These are phyloP conservation scores for Opisthocomus hoazin DNA, from an alignment of 2,113 vertebrate genomes.

Conservation along the genomic window DNA sequence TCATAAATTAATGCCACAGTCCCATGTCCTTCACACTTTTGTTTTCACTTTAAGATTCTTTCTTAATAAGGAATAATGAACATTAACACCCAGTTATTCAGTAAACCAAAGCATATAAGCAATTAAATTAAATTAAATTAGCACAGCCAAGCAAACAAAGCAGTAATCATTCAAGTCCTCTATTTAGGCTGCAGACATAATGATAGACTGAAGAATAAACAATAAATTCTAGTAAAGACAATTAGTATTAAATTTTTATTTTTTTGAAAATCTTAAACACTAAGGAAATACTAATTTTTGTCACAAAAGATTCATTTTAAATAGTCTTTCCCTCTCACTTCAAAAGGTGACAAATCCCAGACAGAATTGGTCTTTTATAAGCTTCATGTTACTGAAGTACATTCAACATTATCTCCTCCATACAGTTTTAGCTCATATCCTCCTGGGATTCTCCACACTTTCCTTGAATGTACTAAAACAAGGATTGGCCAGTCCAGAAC, in stretches of 20 bases:
- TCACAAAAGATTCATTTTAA: not conserved
- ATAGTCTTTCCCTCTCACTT: constrained; percentile 3
- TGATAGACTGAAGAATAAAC: constrained; percentile 45
- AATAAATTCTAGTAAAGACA: constrained; percentile 52
- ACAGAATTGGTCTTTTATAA: constrained; percentile 8
- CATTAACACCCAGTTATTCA: constrained; percentile 73
- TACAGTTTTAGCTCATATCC: not conserved
- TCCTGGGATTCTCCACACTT: constrained; percentile 20
- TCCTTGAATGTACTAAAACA: not conserved
- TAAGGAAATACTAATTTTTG: constrained; percentile 3
- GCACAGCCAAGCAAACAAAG: constrained; percentile 72
- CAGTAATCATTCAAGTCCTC: constrained; percentile 55
- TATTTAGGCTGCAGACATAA: constrained; percentile 55
- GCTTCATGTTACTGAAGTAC: not conserved
- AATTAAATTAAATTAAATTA: constrained; percentile 76
- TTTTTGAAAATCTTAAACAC: constrained; percentile 42
- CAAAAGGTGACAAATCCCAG: constrained; percentile 29
- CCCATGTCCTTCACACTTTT: constrained; percentile 36
- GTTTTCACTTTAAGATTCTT: constrained; percentile 62
- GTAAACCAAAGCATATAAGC: constrained; percentile 70
- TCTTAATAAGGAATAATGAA: constrained; percentile 73
- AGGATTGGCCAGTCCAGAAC: constrained; percentile 16
- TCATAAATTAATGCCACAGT: not conserved
- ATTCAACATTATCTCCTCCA: constrained; percentile 25
- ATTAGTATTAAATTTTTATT: constrained; percentile 44